Percentiles rank a stretch among this genome's conserved stretches.
phyloP scores from a whole-genome alignment of 2,888 invertebrate species.

The Clitarchus hookeri region DNA sequence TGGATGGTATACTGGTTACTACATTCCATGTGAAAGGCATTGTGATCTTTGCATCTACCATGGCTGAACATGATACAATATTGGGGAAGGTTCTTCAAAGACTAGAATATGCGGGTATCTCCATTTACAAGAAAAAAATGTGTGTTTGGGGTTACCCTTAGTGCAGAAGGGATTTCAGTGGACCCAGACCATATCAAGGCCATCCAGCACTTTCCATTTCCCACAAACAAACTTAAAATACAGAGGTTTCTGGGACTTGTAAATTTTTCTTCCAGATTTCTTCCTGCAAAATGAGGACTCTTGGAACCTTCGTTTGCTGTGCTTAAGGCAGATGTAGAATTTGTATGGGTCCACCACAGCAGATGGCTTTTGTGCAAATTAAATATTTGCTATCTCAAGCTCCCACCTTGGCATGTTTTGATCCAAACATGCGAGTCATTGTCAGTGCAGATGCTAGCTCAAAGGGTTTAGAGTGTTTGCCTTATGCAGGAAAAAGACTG shows the following conservation, averaged over 20 bases:
- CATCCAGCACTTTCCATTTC: neutral
- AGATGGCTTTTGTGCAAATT: too few species aligned
- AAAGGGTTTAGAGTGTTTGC: neutral
- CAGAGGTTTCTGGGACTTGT: neutral
- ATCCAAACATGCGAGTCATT: neutral
- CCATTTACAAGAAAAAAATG: neutral
- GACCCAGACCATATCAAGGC: neutral
- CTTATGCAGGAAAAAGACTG: neutral
- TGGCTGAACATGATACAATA: neutral
- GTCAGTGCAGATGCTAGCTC: neutral
- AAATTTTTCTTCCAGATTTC: conserved; percentile 1
- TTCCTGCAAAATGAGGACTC: too few species aligned
- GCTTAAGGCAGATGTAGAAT: too few species aligned
- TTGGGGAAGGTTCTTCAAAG: neutral
- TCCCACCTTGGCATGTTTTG: too few species aligned
- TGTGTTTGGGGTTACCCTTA: neutral
- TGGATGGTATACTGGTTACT: neutral
- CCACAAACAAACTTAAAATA: neutral
- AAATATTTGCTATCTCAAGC: too few species aligned
- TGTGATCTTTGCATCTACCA: neutral
- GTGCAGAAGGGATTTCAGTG: neutral
- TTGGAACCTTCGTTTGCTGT: too few species aligned
- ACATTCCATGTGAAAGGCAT: neutral
- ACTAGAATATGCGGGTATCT: neutral
- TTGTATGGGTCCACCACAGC: too few species aligned